phyloP scores from a whole-genome alignment of 2,797 vertebrate genomes.

The Megaceryle alcyon region DNA sequence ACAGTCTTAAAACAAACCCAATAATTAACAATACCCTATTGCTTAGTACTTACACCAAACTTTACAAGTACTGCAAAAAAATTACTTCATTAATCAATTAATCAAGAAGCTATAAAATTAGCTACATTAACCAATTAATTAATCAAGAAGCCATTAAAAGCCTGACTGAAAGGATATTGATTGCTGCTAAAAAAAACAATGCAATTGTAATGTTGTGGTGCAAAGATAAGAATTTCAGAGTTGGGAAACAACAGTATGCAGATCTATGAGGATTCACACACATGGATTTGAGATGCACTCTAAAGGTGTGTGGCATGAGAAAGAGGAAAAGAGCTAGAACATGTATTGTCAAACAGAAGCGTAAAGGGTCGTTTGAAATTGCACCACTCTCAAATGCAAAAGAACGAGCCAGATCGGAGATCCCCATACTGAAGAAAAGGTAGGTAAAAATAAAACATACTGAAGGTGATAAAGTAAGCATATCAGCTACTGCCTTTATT shows the following conservation, averaged over 20 bases:
- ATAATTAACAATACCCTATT: background rate
- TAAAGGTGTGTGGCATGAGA: background rate
- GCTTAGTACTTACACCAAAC: background rate
- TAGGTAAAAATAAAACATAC: background rate
- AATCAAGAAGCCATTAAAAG: constrained; percentile 39
- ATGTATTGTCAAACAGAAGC: background rate
- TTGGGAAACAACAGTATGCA: background rate
- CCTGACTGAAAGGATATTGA: constrained; percentile 20
- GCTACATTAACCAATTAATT: constrained; percentile 44
- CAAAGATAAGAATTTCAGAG: background rate
- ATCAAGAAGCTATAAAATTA: constrained; percentile 46
- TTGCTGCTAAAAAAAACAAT: constrained; percentile 25
- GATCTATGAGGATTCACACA: background rate
- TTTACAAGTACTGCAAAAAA: background rate
- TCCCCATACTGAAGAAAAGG: background rate
- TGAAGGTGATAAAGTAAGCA: too few relatives aligned
- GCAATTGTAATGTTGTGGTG: background rate
- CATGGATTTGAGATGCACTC: background rate
- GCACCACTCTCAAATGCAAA: background rate
- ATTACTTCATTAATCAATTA: constrained; percentile 38
- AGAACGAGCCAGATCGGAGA: background rate
- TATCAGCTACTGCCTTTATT: background rate
- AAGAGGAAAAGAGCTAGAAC: background rate
- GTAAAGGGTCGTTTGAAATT: background rate
- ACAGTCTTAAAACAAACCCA: background rate